phyloP scores from a whole-genome alignment of 1,140 invertebrate species.

The Drosophila burlai region DNA sequence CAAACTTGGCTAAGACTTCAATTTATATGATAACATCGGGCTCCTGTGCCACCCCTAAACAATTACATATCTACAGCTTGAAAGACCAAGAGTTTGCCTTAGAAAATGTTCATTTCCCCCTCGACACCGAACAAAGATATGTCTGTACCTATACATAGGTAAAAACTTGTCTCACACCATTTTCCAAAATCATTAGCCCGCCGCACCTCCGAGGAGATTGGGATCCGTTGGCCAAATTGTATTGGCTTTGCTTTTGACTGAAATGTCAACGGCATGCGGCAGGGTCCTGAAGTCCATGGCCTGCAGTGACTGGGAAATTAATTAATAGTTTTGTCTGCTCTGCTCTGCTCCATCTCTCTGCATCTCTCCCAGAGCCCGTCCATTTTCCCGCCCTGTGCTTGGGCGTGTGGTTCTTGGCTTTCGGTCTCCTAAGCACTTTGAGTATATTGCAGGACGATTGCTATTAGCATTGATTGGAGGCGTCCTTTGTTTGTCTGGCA shows the following conservation, averaged over 20 bases:
- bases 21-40: constrained; percentile 73
- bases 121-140: constrained; percentile 2
- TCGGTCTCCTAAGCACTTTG: constrained; percentile 76
- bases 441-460: constrained; percentile 57
- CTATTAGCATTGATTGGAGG: constrained; percentile 78
- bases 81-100: background rate
- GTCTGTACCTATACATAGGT: background rate
- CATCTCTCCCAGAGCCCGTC: background rate
- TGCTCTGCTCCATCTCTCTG: constrained; percentile 7
- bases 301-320: constrained; percentile 75
- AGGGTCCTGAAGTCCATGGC: constrained; percentile 47
- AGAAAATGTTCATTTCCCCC: constrained; percentile 21
- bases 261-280: constrained; percentile 74
- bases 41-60: constrained; percentile 1
- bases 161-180: constrained; percentile 37
- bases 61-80: constrained; percentile 26
- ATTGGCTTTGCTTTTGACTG: constrained; percentile 74
- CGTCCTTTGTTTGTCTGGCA: constrained; percentile 69
- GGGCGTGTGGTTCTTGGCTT: constrained; percentile 60
- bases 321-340: constrained; percentile 71
- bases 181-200: constrained; percentile 26
- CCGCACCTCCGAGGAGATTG: constrained; percentile 17
- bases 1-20: constrained; percentile 76
- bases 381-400: constrained; percentile 5
- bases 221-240: constrained; percentile 37